These are phyloP conservation scores for Pangasius macronema DNA, from an alignment of 2,797 vertebrate genomes.

Conservation along the genomic window DNA sequence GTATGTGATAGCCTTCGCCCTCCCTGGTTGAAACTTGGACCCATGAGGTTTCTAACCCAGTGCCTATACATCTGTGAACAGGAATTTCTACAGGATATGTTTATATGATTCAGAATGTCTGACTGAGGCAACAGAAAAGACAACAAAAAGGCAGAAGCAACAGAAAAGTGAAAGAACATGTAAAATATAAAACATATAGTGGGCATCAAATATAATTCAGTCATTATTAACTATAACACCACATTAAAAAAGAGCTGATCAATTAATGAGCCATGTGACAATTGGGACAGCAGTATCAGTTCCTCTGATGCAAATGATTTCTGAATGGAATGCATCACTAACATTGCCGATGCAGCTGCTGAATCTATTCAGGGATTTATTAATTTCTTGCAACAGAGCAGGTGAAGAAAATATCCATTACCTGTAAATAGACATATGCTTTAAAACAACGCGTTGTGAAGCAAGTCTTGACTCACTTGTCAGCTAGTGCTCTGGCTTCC, in stretches of 20 bases:
- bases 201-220: no score
- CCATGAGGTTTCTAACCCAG: no score
- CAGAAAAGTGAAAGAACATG: no score
- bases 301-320: not conserved
- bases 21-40: no score
- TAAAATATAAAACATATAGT: no score
- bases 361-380: not conserved
- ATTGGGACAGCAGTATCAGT: not conserved
- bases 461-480: slow-evolving; percentile 74
- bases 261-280: not conserved
- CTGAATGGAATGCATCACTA: not conserved
- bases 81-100: no score
- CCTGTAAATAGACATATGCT: not conserved
- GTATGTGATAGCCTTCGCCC: no score
- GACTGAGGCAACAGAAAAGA: no score
- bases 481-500: slow-evolving; percentile 83
- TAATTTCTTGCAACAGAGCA: not conserved
- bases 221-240: no score
- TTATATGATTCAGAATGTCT: no score
- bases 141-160: no score
- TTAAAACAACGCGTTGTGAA: not conserved
- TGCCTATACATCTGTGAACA: no score
- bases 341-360: not conserved
- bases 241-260: not conserved
- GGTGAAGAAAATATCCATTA: not conserved